Conservation (phyloP, 2,113 vertebrate genomes). For the Monarcha castaneiventris region DNA sequence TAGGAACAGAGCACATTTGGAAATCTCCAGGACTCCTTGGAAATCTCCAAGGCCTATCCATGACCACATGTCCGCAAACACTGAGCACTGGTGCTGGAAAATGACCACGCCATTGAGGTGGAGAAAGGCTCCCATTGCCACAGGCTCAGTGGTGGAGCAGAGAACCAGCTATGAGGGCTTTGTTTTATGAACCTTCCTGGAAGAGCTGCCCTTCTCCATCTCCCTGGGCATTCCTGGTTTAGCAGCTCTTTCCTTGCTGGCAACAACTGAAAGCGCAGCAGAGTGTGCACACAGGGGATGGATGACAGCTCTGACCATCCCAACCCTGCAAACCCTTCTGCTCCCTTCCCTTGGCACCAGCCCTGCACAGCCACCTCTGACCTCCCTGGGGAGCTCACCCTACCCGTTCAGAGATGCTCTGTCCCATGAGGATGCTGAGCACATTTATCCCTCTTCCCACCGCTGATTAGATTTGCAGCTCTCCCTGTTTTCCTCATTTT, state of each 20-base stretch:
- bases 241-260: not conserved
- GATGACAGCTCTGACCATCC: rapidly evolving
- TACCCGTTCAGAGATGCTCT: not conserved
- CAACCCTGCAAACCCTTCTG: not conserved
- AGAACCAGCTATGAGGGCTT: not conserved
- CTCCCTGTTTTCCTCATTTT: not conserved
- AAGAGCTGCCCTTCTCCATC: not conserved
- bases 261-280: not conserved
- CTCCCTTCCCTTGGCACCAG: not conserved
- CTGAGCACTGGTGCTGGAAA: not conserved
- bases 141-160: rapidly evolving
- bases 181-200: rapidly evolving
- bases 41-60: too few species aligned
- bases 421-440: not conserved
- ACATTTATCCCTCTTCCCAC: not conserved
- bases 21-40: not conserved
- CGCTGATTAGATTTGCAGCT: constrained; percentile 7
- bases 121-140: not conserved
- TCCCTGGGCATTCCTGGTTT: not conserved
- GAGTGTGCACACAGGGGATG: rapidly evolving
- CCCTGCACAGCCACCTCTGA: not conserved
- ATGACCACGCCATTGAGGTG: not conserved
- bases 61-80: rapidly evolving
- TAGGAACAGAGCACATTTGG: not conserved
- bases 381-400: not conserved